These are phyloP conservation scores for Listrodromus nycthemerus DNA, from an alignment of 2,888 invertebrate species.

Conservation along the genomic window DNA sequence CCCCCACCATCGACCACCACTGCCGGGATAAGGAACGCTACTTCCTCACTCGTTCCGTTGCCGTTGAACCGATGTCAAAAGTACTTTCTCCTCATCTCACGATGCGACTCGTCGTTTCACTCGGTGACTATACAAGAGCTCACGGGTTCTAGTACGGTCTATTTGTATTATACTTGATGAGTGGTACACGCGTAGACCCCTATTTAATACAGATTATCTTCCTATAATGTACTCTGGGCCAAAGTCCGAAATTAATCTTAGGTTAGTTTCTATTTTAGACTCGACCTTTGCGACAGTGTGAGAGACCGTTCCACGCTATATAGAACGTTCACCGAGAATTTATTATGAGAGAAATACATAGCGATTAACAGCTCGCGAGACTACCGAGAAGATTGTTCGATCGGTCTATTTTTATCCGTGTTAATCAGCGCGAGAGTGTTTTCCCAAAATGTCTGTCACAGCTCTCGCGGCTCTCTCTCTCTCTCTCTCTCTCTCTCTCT, in stretches of 20 bases:
- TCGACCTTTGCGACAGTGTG: slow-evolving; percentile 70
- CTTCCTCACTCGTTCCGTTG: slow-evolving; percentile 10
- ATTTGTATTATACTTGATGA: not conserved
- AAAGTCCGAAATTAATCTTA: slow-evolving; percentile 76
- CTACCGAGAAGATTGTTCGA: not conserved
- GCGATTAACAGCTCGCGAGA: not conserved
- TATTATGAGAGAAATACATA: not conserved
- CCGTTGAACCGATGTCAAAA: slow-evolving; percentile 45
- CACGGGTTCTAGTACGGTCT: not conserved
- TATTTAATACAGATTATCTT: slow-evolving; percentile 10
- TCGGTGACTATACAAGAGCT: slow-evolving; percentile 33
- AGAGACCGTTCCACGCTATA: slow-evolving; percentile 38
- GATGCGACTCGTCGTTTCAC: slow-evolving; percentile 21
- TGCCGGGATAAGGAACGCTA: not conserved
- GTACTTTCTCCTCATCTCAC: slow-evolving; percentile 57
- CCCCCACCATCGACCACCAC: not conserved
- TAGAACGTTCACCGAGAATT: not conserved
- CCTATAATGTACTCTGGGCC: slow-evolving; percentile 47
- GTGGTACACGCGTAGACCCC: not conserved
- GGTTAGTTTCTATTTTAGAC: slow-evolving; percentile 75
- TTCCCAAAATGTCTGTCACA: too few species aligned
- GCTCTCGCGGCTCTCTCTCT: too few species aligned
- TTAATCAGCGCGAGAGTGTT: not conserved
- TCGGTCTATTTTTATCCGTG: not conserved
- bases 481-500: too few species aligned